Evolutionary conservation across 1,140 invertebrate species (phyloP), one percentile per base, ranked within the genome.

Genomic region (Drosophila ironensis): DNA sequence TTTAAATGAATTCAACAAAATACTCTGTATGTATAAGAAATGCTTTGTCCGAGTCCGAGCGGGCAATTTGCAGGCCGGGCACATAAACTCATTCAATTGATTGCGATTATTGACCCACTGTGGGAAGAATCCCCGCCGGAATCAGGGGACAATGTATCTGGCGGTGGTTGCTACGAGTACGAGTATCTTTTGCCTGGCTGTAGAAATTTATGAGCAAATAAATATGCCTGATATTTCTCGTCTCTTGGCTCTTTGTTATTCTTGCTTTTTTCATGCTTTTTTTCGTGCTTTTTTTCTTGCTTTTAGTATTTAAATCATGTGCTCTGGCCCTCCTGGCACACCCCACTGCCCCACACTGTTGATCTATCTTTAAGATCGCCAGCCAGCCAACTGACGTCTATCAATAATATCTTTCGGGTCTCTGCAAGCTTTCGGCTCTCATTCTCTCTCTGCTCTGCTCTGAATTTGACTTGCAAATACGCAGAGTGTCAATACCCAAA

Each of bases 271-370:
- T n/a, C n/a, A n/a, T n/a, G 45, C 70, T 81, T 64, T 81, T 81
- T 81, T 71, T 70, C 75, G 47, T 77, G 38, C 42, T 63, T 30
- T n/a, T n/a, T n/a, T n/a, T n/a, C n/a, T n/a, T n/a, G 41, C 24
- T 59, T 57, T 70, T 75, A 68, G 78, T 75, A 71, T 86, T 86
- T 87, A 66, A 84, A 86, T 86, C 78, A 86, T 86, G 80, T 84
- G 78, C 80, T 78, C 64, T 53, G 28, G 25, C 25, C n/a, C n/a
- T 12, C 28, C 57, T 51, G 50, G 59, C 48, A 45, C 38, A 16
- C 9, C 44, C 14, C 7, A n/a, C 5, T 4, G 3, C 1, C 14
- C 14, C 24, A 20, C 25, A 17, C 16, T 44, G 19, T 9, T 11
- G 48, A 53, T 38, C 45, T 41, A 57, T 61, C 57, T 64, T 47